Evolutionary conservation across 1,140 invertebrate genomes (phyloP).

Genomic region (Teleopsis dalmanni): DNA sequence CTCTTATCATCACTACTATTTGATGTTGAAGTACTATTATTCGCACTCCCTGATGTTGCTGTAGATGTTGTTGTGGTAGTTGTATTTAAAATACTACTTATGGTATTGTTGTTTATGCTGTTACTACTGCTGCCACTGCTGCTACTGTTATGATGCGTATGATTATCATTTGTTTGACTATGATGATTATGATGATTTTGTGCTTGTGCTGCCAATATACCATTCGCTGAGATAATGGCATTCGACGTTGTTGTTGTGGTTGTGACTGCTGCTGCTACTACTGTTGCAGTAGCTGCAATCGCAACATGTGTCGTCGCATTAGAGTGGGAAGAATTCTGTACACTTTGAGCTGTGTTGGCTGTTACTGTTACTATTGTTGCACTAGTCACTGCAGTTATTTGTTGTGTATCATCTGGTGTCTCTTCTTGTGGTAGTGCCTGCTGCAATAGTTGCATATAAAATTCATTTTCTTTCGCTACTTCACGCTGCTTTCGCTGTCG

Average conservation of each 20-base stretch:
- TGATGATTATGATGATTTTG: constrained; percentile 20
- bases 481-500: constrained; percentile 86
- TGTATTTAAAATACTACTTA: neutral
- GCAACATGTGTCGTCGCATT: constrained; percentile 7
- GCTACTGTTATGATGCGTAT: constrained; percentile 10
- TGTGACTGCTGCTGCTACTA: constrained; percentile 15
- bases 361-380: constrained; percentile 1
- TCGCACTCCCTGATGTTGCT: neutral
- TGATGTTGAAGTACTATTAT: constrained; percentile 7
- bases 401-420: constrained; percentile 17
- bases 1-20: constrained; percentile 16
- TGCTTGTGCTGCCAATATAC: constrained; percentile 20
- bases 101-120: constrained; percentile 8
- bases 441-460: constrained; percentile 86
- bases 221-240: constrained; percentile 20
- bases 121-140: neutral
- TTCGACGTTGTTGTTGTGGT: constrained; percentile 13
- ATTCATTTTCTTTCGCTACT: constrained; percentile 91
- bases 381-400: constrained; percentile 4
- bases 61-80: neutral
- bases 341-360: constrained; percentile 7
- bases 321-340: constrained; percentile 8
- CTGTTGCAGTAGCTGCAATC: constrained; percentile 8
- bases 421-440: constrained; percentile 76
- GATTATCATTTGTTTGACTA: constrained; percentile 18